Conservation (phyloP, 2,797 vertebrate species). For the Hylomyscus alleni region DNA sequence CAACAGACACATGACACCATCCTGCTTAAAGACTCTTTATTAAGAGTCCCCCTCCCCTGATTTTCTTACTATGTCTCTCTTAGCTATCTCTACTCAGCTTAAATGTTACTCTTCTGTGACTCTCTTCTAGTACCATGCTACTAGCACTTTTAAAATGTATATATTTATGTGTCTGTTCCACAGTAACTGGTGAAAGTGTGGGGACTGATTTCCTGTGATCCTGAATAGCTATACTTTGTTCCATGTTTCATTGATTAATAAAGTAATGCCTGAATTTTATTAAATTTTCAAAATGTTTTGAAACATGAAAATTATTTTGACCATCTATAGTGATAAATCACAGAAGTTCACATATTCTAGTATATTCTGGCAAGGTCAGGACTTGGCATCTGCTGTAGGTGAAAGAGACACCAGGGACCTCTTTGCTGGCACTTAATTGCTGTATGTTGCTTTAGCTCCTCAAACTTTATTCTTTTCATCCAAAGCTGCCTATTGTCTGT, state of each 20-base stretch:
- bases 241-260: constrained; percentile 47
- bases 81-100: not conserved
- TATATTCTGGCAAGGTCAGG: constrained; percentile 37
- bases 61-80: not conserved
- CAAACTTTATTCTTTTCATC: constrained; percentile 31
- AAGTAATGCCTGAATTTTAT: constrained; percentile 28
- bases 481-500: constrained; percentile 29
- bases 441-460: constrained; percentile 44
- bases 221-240: not conserved
- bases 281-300: constrained; percentile 29
- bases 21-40: not conserved
- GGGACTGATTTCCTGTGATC: constrained; percentile 8
- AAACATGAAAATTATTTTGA: constrained; percentile 54
- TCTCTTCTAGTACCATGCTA: not conserved
- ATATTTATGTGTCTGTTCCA: constrained; percentile 36
- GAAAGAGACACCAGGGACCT: not conserved
- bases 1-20: not conserved
- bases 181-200: not conserved
- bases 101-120: not conserved
- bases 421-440: constrained; percentile 61
- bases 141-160: not conserved
- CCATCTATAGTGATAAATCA: constrained; percentile 18
- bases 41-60: not conserved
- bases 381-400: constrained; percentile 35
- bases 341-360: constrained; percentile 16